These are phyloP conservation scores for Himalopsyche anomala DNA, from an alignment of 2,888 invertebrate genomes.

Conservation along the genomic window DNA sequence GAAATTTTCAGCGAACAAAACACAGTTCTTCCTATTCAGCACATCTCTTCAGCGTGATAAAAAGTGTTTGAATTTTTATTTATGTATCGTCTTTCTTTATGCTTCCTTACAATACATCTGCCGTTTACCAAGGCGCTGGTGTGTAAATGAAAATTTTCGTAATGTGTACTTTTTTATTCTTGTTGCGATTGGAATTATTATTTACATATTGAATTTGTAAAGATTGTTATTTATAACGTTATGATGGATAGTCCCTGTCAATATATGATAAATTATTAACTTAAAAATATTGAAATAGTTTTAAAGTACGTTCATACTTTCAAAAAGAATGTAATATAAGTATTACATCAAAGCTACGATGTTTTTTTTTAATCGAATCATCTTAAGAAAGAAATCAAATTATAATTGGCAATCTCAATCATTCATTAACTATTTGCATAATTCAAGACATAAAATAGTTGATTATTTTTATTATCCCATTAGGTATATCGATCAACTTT, in stretches of 20 bases:
- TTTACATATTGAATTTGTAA: constrained; percentile 16
- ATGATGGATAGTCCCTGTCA: not conserved
- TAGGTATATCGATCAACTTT: too few relatives aligned
- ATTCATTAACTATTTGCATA: too few relatives aligned
- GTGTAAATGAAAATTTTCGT: constrained; percentile 1
- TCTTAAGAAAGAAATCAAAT: too few relatives aligned
- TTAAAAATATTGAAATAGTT: too few relatives aligned
- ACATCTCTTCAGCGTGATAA: constrained; percentile 13
- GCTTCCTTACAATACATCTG: constrained; percentile 4
- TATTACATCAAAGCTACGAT: too few relatives aligned
- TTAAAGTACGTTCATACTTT: too few relatives aligned
- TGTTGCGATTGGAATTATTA: constrained; percentile 2
- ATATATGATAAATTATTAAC: not conserved
- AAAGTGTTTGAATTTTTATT: constrained; percentile 41
- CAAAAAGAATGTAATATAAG: too few relatives aligned
- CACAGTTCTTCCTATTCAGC: not conserved
- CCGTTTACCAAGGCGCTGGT: not conserved
- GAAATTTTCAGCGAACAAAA: constrained; percentile 20
- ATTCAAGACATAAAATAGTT: too few relatives aligned
- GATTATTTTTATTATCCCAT: too few relatives aligned
- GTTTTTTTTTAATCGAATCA: too few relatives aligned
- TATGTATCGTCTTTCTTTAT: constrained; percentile 28
- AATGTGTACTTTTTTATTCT: constrained; percentile 1
- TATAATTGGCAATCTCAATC: too few relatives aligned
- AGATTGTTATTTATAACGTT: not conserved